A percentile compares a stretch with the other conserved stretches of the same genome.
Conservation (phyloP, 1,140 invertebrate species). For the Orchestia grillus region DNA sequence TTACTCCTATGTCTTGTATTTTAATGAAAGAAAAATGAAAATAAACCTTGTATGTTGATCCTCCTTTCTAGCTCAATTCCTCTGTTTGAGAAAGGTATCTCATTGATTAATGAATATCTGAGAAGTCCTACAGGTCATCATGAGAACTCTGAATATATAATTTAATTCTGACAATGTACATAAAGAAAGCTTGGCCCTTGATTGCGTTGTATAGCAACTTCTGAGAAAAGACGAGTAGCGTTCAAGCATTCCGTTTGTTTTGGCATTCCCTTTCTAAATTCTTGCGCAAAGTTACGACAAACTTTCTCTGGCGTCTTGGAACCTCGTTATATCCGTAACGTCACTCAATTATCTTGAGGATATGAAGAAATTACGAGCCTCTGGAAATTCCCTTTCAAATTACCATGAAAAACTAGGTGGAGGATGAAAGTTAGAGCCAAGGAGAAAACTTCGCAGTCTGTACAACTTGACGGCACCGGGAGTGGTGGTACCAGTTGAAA, state of each 20-base stretch:
- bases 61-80: neutral
- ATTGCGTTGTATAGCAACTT: neutral
- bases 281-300: conserved; percentile 11
- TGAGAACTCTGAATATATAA: neutral
- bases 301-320: conserved; percentile 20
- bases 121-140: neutral
- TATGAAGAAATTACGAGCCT: conserved; percentile 26
- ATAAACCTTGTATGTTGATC: neutral
- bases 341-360: conserved; percentile 36
- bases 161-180: neutral
- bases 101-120: neutral
- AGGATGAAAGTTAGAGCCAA: conserved; percentile 34
- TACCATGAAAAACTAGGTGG: conserved; percentile 18
- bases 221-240: neutral
- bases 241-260: conserved; percentile 25
- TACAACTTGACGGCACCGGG: conserved; percentile 10
- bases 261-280: conserved; percentile 30
- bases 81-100: neutral
- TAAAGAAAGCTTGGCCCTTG: neutral
- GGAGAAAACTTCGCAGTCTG: neutral
- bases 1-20: neutral
- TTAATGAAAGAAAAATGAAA: neutral
- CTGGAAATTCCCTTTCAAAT: conserved; percentile 42
- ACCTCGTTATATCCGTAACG: conserved; percentile 15
- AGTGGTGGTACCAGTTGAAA: neutral